A percentile compares a stretch with the other conserved stretches of the same genome.
These are phyloP conservation scores for Turnix velox DNA, from an alignment of 2,113 vertebrate species.

Conservation along the genomic window DNA sequence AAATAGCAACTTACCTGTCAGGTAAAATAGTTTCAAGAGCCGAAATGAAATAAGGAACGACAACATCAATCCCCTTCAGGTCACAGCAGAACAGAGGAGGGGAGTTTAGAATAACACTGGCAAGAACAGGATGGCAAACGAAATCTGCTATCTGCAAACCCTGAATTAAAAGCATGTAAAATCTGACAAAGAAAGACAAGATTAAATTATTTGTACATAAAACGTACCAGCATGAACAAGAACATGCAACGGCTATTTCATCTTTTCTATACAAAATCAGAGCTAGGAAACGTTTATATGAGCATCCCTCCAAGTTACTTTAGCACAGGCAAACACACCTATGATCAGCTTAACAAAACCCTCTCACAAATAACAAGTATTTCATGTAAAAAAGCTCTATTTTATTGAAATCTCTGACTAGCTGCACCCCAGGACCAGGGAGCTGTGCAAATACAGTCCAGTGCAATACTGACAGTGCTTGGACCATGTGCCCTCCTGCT, in stretches of 20 bases:
- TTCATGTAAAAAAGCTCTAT: neutral
- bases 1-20: slow-evolving; percentile 83
- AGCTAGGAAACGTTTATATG: neutral
- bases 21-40: slow-evolving; percentile 95
- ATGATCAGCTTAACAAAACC: neutral
- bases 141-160: slow-evolving; percentile 96
- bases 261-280: neutral
- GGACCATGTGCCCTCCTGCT: neutral
- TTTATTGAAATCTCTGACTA: neutral
- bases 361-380: neutral
- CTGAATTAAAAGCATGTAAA: slow-evolving; percentile 98
- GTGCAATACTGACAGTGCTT: no score
- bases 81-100: slow-evolving; percentile 94
- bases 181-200: slow-evolving; percentile 81
- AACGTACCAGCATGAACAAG: neutral
- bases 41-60: slow-evolving; percentile 96
- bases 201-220: slow-evolving; percentile 59
- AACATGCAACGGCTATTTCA: neutral
- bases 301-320: neutral
- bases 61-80: slow-evolving; percentile 93
- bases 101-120: slow-evolving; percentile 94
- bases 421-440: neutral
- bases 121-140: slow-evolving; percentile 90
- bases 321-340: neutral
- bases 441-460: neutral